These are phyloP conservation scores for Trachelipus rathkii DNA, from an alignment of 1,140 invertebrate species.

Conservation along the genomic window DNA sequence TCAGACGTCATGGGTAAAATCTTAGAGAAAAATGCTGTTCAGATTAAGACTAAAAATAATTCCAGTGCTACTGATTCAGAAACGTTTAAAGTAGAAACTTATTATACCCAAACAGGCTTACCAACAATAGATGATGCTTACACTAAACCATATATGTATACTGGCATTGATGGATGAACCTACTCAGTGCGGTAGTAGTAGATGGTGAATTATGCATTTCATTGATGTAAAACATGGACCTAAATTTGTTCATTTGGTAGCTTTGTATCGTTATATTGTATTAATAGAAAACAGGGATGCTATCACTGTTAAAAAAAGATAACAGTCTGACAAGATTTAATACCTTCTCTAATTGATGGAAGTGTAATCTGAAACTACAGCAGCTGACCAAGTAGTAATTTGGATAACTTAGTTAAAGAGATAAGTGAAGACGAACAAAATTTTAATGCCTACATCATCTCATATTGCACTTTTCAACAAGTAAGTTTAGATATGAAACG, in stretches of 20 bases:
- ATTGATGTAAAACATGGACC: constrained; percentile 33
- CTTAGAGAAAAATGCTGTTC: constrained; percentile 30
- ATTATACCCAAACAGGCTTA: constrained; percentile 32
- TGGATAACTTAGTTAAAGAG: neutral
- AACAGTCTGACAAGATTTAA: constrained; percentile 24
- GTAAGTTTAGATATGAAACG: constrained; percentile 36
- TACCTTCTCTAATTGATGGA: constrained; percentile 38
- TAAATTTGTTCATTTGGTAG: constrained; percentile 38
- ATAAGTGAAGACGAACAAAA: constrained; percentile 6
- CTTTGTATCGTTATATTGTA: constrained; percentile 37
- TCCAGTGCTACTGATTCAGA: neutral
- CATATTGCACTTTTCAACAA: constrained; percentile 29
- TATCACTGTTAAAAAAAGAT: constrained; percentile 17
- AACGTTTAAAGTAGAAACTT: constrained; percentile 31
- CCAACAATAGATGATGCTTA: constrained; percentile 39
- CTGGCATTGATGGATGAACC: constrained; percentile 33
- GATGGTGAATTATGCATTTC: constrained; percentile 36
- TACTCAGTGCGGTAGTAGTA: constrained; percentile 39
- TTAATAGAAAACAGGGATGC: constrained; percentile 30
- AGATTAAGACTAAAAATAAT: constrained; percentile 4
- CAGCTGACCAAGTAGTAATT: neutral
- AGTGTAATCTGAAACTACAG: no score
- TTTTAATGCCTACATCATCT: neutral
- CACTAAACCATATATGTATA: constrained; percentile 33
- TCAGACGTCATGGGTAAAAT: constrained; percentile 43